A percentile compares a stretch with the other conserved stretches of the same genome.
Conservation (phyloP, 2,797 vertebrate species). For the Pempheris klunzingeri region DNA sequence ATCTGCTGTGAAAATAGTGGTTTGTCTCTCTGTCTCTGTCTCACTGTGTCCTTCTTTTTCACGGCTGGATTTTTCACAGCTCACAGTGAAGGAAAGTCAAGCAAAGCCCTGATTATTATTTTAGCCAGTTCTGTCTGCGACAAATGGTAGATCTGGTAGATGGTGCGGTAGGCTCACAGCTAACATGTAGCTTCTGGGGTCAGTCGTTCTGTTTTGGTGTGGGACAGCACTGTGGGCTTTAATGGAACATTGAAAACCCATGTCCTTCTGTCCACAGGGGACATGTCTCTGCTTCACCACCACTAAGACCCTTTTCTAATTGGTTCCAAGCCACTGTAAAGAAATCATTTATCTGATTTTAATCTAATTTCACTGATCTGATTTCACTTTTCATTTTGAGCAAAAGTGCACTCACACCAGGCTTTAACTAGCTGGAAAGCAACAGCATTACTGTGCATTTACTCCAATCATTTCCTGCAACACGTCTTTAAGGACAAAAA, state of each 20-base stretch:
- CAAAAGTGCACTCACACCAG: constrained; percentile 40
- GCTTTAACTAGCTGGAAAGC: constrained; percentile 32
- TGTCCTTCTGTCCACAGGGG: constrained; percentile 28
- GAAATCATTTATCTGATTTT: constrained; percentile 57
- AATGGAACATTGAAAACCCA: constrained; percentile 31
- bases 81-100: constrained; percentile 11
- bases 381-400: constrained; percentile 62
- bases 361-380: no score
- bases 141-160: neutral
- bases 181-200: constrained; percentile 28
- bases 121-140: constrained; percentile 10
- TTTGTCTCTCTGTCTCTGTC: constrained; percentile 11
- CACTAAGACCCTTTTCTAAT: constrained; percentile 33
- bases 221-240: neutral
- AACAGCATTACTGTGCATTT: constrained; percentile 24
- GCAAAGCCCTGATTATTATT: constrained; percentile 26
- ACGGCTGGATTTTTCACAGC: constrained; percentile 6
- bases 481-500: neutral
- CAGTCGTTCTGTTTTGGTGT: constrained; percentile 10
- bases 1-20: constrained; percentile 29
- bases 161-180: neutral
- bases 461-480: neutral
- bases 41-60: constrained; percentile 13
- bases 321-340: constrained; percentile 38
- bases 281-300: constrained; percentile 24